phyloP scores from a whole-genome alignment of 2,888 invertebrate genomes.

The Antitype chi region DNA sequence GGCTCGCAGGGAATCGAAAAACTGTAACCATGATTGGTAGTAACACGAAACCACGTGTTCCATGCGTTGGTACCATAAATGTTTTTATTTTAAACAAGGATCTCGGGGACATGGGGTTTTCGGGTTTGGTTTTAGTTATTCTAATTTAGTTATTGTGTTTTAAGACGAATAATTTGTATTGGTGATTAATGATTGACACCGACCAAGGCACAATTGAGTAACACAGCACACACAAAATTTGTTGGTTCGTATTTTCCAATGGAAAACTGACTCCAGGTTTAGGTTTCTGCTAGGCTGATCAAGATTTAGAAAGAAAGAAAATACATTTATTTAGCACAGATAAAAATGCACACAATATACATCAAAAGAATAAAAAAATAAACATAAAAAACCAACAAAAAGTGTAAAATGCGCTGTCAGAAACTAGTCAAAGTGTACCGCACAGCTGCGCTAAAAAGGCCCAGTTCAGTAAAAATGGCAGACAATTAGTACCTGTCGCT shows the following conservation, averaged over 20 bases:
- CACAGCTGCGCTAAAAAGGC: too few species aligned
- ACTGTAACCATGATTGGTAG: constrained; percentile 58
- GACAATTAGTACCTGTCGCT: too few species aligned
- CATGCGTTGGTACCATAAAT: constrained; percentile 11
- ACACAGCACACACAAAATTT: not conserved
- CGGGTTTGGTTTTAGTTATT: not conserved
- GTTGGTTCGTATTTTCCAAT: not conserved
- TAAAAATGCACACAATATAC: too few species aligned
- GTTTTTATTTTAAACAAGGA: constrained; percentile 25
- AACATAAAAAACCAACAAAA: too few species aligned
- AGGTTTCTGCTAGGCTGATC: not conserved
- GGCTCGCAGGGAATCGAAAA: constrained; percentile 66
- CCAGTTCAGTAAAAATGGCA: too few species aligned
- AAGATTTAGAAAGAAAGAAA: too few species aligned
- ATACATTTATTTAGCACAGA: too few species aligned
- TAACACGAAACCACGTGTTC: constrained; percentile 27
- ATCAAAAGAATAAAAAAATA: too few species aligned
- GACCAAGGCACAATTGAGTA: not conserved
- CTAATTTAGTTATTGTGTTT: not conserved
- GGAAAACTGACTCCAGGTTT: not conserved
- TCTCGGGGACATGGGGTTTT: not conserved
- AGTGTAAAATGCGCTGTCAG: too few species aligned
- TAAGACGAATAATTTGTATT: not conserved
- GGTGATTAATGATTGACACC: not conserved
- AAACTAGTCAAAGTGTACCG: too few species aligned